Evolutionary conservation across 2,797 vertebrate genomes (phyloP), one percentile per base, ranked within the genome.

Genomic region (Enteromius argenteus): DNA sequence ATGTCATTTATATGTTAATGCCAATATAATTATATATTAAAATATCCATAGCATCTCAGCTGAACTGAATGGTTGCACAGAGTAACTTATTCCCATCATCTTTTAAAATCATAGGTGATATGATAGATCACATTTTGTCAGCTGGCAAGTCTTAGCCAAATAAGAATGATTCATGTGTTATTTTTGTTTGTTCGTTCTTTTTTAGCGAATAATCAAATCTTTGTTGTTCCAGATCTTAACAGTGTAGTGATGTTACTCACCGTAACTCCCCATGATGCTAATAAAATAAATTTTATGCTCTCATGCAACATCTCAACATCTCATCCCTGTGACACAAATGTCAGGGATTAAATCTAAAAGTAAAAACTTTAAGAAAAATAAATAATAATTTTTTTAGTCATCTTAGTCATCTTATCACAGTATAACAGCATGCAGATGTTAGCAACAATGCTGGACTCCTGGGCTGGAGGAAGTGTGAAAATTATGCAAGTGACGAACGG

Each of bases 1-100:
- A 77, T 46, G 53, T 19, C 5, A 79, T 84, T 72, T 79, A 84
- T 62, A 79, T 79, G 75, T 78, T 71, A 79, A 84, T 79, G 21
- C 21, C 1, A 39, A 4, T 11, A 14, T 64, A 71, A 35, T 32
- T n/a, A 49, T 37, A 35, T 30, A 78, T 64, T 62, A n/a, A 78
- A 23, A 23, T 17, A 51, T 71, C 37, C 51, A 37, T 21, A 23
- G 30, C 51, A 37, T 71, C 37, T 46, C 42, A 78, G 42, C 2
- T 60, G 9, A 30, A 69, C 19, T 62, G 42, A 74, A 74, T 4
- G 8, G 27, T 62, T 35, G 21, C 4, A 19, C 35, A 17, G 10
- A 62, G 49, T 8, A 30, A 9, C 13, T 42, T 67, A 56, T 56
- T 68, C 11, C 9, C 30, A 44, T 44, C 30, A 44, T 44, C 3